Evolutionary conservation across 1,140 invertebrate genomes (phyloP), one percentile per base, ranked within the genome.

Genomic region (Eubasilissa regina): DNA sequence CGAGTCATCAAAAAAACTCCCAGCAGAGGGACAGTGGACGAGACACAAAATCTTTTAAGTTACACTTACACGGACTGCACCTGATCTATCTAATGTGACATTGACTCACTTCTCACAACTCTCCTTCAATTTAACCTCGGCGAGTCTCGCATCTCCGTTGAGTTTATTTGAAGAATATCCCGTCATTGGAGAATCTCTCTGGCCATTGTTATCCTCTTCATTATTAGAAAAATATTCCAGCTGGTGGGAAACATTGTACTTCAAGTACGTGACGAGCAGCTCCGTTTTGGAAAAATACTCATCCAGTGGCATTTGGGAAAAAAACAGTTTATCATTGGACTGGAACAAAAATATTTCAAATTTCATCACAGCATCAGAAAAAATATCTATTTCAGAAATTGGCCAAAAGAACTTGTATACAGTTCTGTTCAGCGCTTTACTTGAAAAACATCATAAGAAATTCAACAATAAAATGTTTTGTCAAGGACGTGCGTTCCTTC

Each of bases 21-120:
- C n/a, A n/a, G n/a, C n/a, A n/a, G n/a, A n/a, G n/a, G n/a, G n/a
- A n/a, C n/a, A n/a, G n/a, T n/a, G n/a, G n/a, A n/a, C n/a, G n/a
- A n/a, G n/a, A n/a, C n/a, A n/a, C n/a, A n/a, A n/a, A n/a, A n/a
- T n/a, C n/a, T n/a, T n/a, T n/a, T n/a, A n/a, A n/a, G n/a, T n/a
- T n/a, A n/a, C n/a, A n/a, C n/a, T n/a, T n/a, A n/a, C n/a, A n/a
- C n/a, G n/a, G n/a, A n/a, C 6, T 35, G 25, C 1, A 35, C 6
- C 25, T 35, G 25, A 35, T 35, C 25, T 35, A 6, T 35, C 25
- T 35, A 35, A 35, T 35, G 25, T 35, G 25, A 6, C 25, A 35
- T 6, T 58, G n/a, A 64, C 64, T 68, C 64, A 68, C 64, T 68
- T 68, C 11, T 68, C 64, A 13, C 64, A 68, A 15, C 0, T 68